These are phyloP conservation scores for Nettapus auritus DNA, from an alignment of 2,113 vertebrate species.

Conservation along the genomic window DNA sequence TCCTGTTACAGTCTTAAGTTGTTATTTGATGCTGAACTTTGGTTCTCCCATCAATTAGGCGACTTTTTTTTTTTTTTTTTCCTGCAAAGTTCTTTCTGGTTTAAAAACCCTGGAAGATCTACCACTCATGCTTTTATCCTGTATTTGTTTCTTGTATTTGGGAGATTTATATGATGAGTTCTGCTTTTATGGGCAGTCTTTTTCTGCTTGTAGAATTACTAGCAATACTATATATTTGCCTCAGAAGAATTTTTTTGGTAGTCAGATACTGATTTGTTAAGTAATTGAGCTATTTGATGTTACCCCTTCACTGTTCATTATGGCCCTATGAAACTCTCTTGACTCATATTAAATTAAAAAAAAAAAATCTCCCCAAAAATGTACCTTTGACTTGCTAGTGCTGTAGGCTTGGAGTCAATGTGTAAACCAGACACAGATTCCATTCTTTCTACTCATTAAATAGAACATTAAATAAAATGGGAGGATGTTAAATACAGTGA, in stretches of 20 bases:
- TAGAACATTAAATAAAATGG: not conserved
- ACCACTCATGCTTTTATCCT: not conserved
- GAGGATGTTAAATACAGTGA: not conserved
- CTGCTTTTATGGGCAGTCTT: not conserved
- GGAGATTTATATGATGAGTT: not conserved
- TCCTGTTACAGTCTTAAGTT: not conserved
- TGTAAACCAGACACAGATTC: not conserved
- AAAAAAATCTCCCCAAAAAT: not conserved
- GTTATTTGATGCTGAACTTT: not conserved
- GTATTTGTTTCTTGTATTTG: not conserved
- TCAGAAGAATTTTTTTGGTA: not conserved
- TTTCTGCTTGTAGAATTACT: not conserved
- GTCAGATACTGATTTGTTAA: not conserved
- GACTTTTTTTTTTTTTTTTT: not conserved
- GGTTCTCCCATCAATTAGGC: not conserved
- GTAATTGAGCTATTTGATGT: not conserved
- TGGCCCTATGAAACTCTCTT: not conserved
- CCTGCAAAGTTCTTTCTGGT: not conserved
- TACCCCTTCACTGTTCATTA: not conserved
- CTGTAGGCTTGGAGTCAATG: not conserved
- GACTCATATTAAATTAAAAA: not conserved
- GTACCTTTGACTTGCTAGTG: not conserved
- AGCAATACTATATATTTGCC: not conserved
- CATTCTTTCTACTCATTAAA: not conserved
- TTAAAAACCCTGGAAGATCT: not conserved